A percentile compares a stretch with the other conserved stretches of the same genome.
Conservation (phyloP, 2,888 invertebrate species). For the Drosophila mettleri region DNA sequence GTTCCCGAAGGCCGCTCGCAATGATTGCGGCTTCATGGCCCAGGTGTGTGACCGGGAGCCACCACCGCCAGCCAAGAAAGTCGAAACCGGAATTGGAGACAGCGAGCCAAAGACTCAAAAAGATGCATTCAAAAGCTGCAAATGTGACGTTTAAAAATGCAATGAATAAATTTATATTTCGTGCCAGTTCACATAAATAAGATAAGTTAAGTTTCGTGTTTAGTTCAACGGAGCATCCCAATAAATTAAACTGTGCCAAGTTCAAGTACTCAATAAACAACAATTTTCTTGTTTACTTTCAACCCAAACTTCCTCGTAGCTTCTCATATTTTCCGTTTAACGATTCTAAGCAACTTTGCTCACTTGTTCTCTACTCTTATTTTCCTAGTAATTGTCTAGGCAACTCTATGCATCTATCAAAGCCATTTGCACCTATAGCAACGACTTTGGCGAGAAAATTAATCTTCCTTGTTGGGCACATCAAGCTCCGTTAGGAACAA, state of each 20-base stretch:
- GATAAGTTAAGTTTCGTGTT: not conserved
- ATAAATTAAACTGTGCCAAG: not conserved
- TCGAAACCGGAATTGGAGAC: not conserved
- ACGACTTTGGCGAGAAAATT: not conserved
- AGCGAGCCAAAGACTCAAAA: slow-evolving; percentile 11
- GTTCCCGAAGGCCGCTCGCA: slow-evolving; percentile 48
- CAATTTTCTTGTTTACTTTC: too few species aligned
- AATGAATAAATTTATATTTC: not conserved
- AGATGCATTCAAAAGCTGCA: slow-evolving; percentile 41
- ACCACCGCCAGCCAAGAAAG: not conserved
- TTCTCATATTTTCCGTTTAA: too few species aligned
- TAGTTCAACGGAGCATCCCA: not conserved
- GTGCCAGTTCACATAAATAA: not conserved
- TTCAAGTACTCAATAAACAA: not conserved
- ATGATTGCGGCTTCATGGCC: slow-evolving; percentile 54
- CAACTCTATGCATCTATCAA: not conserved
- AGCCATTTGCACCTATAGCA: slow-evolving; percentile 1
- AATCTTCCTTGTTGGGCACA: not conserved
- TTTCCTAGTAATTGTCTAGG: not conserved
- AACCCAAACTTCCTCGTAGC: not conserved
- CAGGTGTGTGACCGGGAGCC: slow-evolving; percentile 5
- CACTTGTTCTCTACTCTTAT: not conserved
- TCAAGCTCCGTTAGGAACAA: not conserved
- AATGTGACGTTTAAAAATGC: slow-evolving; percentile 32
- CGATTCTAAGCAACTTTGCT: not conserved